phyloP scores from a whole-genome alignment of 2,797 vertebrate species.

The Channallabes apus region DNA sequence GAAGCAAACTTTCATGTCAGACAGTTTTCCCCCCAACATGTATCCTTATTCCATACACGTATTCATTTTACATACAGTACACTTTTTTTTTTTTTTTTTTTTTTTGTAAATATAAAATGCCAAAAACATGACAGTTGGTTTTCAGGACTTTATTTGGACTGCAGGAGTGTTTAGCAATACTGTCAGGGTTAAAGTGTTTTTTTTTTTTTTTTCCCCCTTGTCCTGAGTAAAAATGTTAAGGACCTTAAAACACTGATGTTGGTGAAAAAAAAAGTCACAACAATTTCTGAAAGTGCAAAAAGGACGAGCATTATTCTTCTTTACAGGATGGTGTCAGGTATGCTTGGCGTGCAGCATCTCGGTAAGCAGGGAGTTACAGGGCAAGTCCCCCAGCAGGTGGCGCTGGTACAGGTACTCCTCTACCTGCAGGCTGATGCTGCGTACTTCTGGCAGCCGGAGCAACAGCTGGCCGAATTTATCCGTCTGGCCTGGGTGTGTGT shows the following conservation, averaged over 20 bases:
- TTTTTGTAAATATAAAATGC: neutral
- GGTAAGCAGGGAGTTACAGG: slow-evolving; percentile 80
- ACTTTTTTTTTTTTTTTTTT: neutral
- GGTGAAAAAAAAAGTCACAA: neutral
- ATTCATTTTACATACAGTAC: neutral
- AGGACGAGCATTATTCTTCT: neutral
- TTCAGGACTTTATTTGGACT: slow-evolving; percentile 14
- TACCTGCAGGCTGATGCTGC: slow-evolving; percentile 80
- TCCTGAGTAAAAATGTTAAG: neutral
- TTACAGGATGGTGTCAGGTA: slow-evolving; percentile 57
- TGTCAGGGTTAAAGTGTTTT: neutral
- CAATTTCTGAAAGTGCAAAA: neutral
- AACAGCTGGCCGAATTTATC: slow-evolving; percentile 83
- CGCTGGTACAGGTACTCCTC: slow-evolving; percentile 83
- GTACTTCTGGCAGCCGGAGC: slow-evolving; percentile 79
- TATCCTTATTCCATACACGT: neutral
- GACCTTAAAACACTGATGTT: neutral
- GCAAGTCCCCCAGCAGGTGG: slow-evolving; percentile 80
- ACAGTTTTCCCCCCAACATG: neutral
- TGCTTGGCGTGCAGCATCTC: slow-evolving; percentile 83
- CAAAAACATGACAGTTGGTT: neutral
- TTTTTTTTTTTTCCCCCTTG: neutral
- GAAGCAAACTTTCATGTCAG: neutral
- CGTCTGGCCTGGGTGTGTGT: slow-evolving; percentile 69
- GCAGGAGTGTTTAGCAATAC: slow-evolving; percentile 17